phyloP scores from a whole-genome alignment of 2,113 vertebrate genomes.

The Nansenia antarctica region DNA sequence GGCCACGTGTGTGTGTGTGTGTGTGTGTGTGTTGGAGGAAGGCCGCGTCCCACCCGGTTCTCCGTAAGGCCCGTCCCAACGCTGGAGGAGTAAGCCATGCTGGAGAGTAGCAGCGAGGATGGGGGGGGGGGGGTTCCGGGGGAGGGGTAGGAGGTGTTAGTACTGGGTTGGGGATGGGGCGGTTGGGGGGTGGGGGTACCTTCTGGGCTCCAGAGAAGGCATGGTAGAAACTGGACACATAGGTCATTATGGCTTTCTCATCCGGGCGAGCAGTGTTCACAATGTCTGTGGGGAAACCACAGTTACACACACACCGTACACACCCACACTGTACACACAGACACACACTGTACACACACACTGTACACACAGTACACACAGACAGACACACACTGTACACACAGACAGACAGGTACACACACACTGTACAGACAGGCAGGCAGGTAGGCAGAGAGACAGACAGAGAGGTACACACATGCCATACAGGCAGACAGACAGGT shows the following conservation, averaged over 20 bases:
- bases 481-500: background rate
- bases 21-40: conserved; percentile 4
- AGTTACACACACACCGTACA: conserved; percentile 14
- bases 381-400: no score
- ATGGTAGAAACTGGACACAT: conserved; percentile 99
- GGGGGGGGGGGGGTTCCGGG: conserved; percentile 5
- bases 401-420: no score
- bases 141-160: conserved; percentile 42
- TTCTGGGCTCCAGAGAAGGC: conserved; percentile 98
- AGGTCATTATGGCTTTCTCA: conserved; percentile 99
- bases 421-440: no score
- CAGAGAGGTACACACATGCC: background rate
- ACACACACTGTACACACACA: no score
- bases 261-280: conserved; percentile 95
- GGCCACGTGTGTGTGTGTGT: conserved; percentile 8
- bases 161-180: conserved; percentile 14
- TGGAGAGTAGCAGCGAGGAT: conserved; percentile 47
- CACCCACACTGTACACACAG: no score
- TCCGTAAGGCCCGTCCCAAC: background rate
- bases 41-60: conserved; percentile 23
- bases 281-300: conserved; percentile 85
- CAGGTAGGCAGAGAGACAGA: background rate
- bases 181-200: conserved; percentile 70
- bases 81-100: conserved; percentile 63
- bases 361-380: no score